Base-by-base conservation (phyloP, 2,113 vertebrate genomes). In the Limnothrissa miodon region DNA sequence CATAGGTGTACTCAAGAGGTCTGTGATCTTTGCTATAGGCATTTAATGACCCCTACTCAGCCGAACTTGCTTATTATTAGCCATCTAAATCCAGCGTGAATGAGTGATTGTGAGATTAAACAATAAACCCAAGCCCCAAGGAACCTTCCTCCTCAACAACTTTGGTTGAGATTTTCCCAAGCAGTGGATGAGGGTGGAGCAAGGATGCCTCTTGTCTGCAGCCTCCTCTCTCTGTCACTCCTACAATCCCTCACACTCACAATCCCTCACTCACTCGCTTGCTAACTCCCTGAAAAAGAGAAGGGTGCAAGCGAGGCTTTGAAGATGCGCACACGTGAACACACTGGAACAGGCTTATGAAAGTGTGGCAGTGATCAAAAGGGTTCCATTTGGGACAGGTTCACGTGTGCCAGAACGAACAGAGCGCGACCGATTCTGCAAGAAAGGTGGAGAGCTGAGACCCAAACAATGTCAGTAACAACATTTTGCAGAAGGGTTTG, bases 351-450 rank as follows among this genome's bases (percentile, higher is more conserved):
- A 74, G 25, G 25, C 25, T 29, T 36, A 15, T 39, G 66, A 33
- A 56, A 74, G 66, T 74, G 66, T 33, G 66, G 66, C 25, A 39
- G 15, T 36, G 66, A 74, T 74, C 66, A 74, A 74, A 74, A 36
- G 51, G 66, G 29, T 74, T 36, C 25, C 66, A 33, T 74, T 74
- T 74, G 66, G 66, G 66, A 74, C 66, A 74, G 66, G 66, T 74
- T 33, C 66, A 74, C 66, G 66, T 74, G 66, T 39, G 66, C 66
- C 11, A 13, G 15, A 15, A 5, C 13, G 66, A 74, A 74, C 4
- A 11, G 29, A 33, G 25, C 4, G 66, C 10, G 36, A 74, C 66
- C 0, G 66, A 74, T 74, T 74, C 66, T 36, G 33, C 66, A 39
- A 36, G 29, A 74, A 33, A 74, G 29, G 66, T 39, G 66, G 29